These are phyloP conservation scores for Hetaerina americana DNA, from an alignment of 1,140 invertebrate genomes.

Conservation along the genomic window DNA sequence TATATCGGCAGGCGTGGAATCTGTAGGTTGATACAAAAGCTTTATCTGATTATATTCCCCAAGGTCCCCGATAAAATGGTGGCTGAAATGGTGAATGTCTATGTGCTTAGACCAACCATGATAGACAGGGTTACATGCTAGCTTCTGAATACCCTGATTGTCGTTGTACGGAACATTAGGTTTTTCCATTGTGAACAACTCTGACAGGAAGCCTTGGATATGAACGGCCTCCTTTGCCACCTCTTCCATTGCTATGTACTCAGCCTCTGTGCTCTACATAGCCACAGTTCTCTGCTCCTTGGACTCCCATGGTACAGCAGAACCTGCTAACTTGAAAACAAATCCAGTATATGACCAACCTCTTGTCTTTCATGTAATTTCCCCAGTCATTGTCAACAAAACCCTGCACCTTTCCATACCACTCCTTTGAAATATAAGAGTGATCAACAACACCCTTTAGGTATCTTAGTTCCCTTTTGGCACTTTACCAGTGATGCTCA, in stretches of 20 bases:
- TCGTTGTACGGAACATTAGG: conserved; percentile 21
- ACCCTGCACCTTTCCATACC: too few species aligned
- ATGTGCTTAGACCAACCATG: conserved; percentile 28
- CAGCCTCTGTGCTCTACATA: conserved; percentile 30
- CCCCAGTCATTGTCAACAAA: too few species aligned
- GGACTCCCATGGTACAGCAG: conserved; percentile 35
- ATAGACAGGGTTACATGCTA: conserved; percentile 25
- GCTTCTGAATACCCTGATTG: conserved; percentile 26
- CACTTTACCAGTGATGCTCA: too few species aligned
- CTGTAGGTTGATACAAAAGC: too few species aligned
- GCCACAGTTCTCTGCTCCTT: conserved; percentile 34
- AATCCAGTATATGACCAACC: too few species aligned
- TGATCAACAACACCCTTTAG: too few species aligned
- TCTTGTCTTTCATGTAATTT: too few species aligned
- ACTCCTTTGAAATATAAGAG: too few species aligned
- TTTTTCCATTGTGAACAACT: conserved; percentile 1
- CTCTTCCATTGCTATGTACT: conserved; percentile 29
- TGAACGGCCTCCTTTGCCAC: conserved; percentile 27
- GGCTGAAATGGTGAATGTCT: conserved; percentile 27
- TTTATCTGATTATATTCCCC: too few species aligned
- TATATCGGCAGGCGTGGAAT: too few species aligned
- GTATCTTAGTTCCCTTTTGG: too few species aligned
- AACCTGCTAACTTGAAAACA: conserved; percentile 20
- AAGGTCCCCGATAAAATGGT: too few species aligned
- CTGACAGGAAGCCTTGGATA: conserved; percentile 17